A percentile compares a stretch with the other conserved stretches of the same genome.
These are phyloP conservation scores for Drosophila murphyi DNA, from an alignment of 1,140 invertebrate species.

Conservation along the genomic window DNA sequence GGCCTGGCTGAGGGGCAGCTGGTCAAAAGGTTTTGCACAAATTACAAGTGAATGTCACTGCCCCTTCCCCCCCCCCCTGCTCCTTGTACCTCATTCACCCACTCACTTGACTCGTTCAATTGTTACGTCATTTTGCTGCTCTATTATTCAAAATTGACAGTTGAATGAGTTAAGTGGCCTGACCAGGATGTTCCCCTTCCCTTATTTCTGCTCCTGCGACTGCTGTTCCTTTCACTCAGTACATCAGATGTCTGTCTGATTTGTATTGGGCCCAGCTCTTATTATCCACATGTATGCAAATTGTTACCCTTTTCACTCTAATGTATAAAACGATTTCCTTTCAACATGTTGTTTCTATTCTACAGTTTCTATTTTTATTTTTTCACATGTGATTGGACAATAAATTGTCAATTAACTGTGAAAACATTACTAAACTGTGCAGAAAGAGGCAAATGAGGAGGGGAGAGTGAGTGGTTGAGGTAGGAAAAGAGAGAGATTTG, in stretches of 20 bases:
- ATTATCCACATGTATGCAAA: slow-evolving; percentile 19
- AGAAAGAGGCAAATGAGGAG: not conserved
- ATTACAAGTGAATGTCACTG: slow-evolving; percentile 78
- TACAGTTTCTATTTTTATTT: slow-evolving; percentile 4
- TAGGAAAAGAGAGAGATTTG: not conserved
- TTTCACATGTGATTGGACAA: slow-evolving; percentile 26
- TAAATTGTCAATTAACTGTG: slow-evolving; percentile 70
- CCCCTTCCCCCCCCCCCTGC: slow-evolving; percentile 25
- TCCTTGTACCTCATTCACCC: not conserved
- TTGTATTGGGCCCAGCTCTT: slow-evolving; percentile 14
- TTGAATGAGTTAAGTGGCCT: slow-evolving; percentile 77
- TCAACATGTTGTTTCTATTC: slow-evolving; percentile 22
- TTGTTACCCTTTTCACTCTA: slow-evolving; percentile 67
- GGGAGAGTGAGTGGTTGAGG: not conserved
- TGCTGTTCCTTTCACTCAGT: slow-evolving; percentile 16
- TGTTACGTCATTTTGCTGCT: slow-evolving; percentile 77
- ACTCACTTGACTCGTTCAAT: slow-evolving; percentile 27
- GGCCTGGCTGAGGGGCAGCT: not conserved
- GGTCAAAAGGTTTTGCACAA: slow-evolving; percentile 72
- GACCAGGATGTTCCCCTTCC: slow-evolving; percentile 17
- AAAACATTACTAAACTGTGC: slow-evolving; percentile 43
- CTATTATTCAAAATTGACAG: slow-evolving; percentile 83
- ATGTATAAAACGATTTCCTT: slow-evolving; percentile 53
- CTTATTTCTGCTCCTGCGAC: slow-evolving; percentile 4
- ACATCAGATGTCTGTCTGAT: slow-evolving; percentile 34